Evolutionary conservation across 30 jellyfish, hydroid and myxozoan genomes (phyloP), one percentile per base, ranked within the genome.

Genomic region (Haliclystus octoradiatus): DNA sequence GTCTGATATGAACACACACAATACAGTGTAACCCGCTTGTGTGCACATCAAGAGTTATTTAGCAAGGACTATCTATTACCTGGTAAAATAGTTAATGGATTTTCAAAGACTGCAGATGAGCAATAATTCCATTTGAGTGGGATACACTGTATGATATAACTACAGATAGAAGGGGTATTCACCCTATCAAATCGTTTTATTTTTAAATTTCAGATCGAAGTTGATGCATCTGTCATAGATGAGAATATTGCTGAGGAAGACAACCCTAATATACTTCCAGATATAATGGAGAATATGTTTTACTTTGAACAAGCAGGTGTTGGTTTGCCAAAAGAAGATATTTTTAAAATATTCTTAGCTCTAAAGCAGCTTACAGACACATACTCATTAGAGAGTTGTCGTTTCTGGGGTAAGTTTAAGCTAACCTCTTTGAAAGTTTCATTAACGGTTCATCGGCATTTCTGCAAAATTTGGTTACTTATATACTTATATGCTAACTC

Each of bases 261-360:
- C 34, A 92, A 78, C 9, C 70, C 74, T n/a, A 71, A 34, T 33
- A 77, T 81, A 13, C 85, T 88, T 47, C 81, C 93, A 14, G 95
- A 88, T 71, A 60, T 88, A 57, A 66, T 82, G 33, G 97, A 88
- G 66, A 79, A 77, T 72, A 85, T 94, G 7, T 72, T 69, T 73
- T 76, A 80, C 57, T 82, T 88, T 76, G 97, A 88, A 63, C 97
- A 88, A 81, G 97, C 95, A 7, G 77, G 84, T 70, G 95, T 81
- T 69, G 97, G 97, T 13, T 31, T 88, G 35, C 94, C 94, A 35
- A 81, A 90, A 68, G 97, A 88, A 77, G 97, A 88, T 67, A 71
- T 82, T 13, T 88, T 88, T 62, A 84, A 85, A 46, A 67, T 77
- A 33, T 81, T 88, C 40, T 81, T 88, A 14, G 97, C 95, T 7